Evolutionary conservation across 2,888 invertebrate species (phyloP), one percentile per base, ranked within the genome.

Genomic region (Cosmia pyralina): DNA sequence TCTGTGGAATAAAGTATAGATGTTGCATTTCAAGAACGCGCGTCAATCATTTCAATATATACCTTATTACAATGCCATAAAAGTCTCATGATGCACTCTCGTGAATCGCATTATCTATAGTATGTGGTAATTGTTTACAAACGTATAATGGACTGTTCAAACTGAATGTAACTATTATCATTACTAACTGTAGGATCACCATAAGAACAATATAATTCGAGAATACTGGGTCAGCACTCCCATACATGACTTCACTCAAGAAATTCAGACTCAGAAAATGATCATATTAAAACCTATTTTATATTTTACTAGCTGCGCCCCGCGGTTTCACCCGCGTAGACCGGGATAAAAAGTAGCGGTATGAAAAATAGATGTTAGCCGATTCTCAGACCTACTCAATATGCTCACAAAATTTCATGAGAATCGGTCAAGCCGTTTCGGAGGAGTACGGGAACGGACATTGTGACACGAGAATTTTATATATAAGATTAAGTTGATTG

Each of bases 1-100:
- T 88, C 99, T 97, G 88, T 82, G 93, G 85, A 60, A 66, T 19
- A 68, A 74, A 57, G 28, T 11, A 64, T 1, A 73, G 22, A 28
- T 13, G 6, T 72, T n/a, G 15, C 0, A 19, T 28, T 58, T 72
- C 10, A 53, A 5, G 17, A 53, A 2, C n/a, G 0, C n/a, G 15
- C 10, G 3, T 6, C 15, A 64, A n/a, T n/a, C n/a, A n/a, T n/a
- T 63, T 0, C 0, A 34, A 52, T 64, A 5, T 50, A n/a, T 52
- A 6, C 52, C 15, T 63, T 63, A 15, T 50, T 2, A 34, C 50
- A 50, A 34, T n/a, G 2, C 19, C 8, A 15, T 63, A 15, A 28
- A 17, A 48, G 28, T 19, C 19, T 19, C 17, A 28, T 28, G 13
- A 17, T 17, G 19, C 19, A 8, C 19, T 19, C 22, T 48, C 48